Evolutionary conservation across 2,888 invertebrate species (phyloP).

Genomic region (Pandemis corylana): DNA sequence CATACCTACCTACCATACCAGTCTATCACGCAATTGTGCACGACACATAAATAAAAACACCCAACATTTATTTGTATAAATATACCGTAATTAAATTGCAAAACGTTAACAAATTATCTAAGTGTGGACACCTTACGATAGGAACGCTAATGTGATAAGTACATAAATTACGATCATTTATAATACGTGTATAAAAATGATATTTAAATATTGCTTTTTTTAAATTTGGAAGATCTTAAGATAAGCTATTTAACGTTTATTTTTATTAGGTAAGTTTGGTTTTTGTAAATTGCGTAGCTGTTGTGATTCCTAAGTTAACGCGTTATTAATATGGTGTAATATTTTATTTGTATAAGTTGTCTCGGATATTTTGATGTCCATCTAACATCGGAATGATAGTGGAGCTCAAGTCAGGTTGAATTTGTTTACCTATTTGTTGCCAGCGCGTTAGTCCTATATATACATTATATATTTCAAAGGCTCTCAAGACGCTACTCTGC

Average conservation of each 20-base stretch:
- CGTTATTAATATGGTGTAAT: not conserved
- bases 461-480: conserved; percentile 68
- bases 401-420: conserved; percentile 28
- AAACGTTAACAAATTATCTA: conserved; percentile 18
- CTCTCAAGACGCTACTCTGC: conserved; percentile 77
- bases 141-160: conserved; percentile 52
- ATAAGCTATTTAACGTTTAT: conserved; percentile 13
- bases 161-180: conserved; percentile 41
- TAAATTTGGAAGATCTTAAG: conserved; percentile 64
- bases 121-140: conserved; percentile 31
- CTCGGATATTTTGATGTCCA: conserved; percentile 34
- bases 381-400: conserved; percentile 59
- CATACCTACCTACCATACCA: not conserved
- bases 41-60: conserved; percentile 26
- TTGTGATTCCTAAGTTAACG: not conserved
- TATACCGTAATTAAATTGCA: conserved; percentile 17
- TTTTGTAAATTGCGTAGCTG: not conserved
- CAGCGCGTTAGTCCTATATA: conserved; percentile 65
- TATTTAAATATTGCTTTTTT: conserved; percentile 75
- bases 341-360: conserved; percentile 17
- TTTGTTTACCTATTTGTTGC: conserved; percentile 59
- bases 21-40: conserved; percentile 4
- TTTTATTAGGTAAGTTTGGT: not conserved
- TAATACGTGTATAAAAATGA: conserved; percentile 62
- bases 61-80: conserved; percentile 13